Evolutionary conservation across 2,797 vertebrate species (phyloP), one percentile per base, ranked within the genome.

Genomic region (Microhierax caerulescens): DNA sequence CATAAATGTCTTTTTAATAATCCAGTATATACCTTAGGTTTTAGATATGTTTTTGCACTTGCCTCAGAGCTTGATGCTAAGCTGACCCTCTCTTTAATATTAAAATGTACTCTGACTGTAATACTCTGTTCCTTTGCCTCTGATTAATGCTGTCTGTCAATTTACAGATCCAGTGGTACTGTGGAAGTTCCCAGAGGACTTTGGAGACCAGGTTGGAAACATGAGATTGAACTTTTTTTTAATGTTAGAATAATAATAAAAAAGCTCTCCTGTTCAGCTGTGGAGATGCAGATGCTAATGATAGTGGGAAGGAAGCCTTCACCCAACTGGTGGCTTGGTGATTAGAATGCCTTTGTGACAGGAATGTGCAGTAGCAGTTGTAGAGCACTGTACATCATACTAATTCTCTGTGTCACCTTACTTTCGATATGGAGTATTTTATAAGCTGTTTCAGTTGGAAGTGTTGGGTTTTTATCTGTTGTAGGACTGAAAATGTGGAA

Each of bases 101-200:
- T 99, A 98, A 99, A 98, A 99, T 99, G 98, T 98, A 97, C 98
- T 98, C 98, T 98, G 98, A 98, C 98, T 98, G 97, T 98, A 98
- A 98, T 98, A 98, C 98, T 98, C 97, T 98, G 97, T 98, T 98
- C 98, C 97, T 98, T 98, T 98, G 98, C 98, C 98, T 98, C 98
- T 99, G 98, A 99, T 99, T 99, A 99, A 99, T 99, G 98, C 98
- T 98, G 97, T 99, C 98, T 99, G 98, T 99, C 98, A 98, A 99
- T 99, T 99, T 99, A 98, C 99, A 99, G 99, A 99, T 99, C 99
- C 99, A 96, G 98, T 98, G 98, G 98, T 99, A 98, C 98, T 99
- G 98, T 99, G 99, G 99, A 99, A 99, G 98, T 99, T 99, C 99
- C 99, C 99, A 95, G 99, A 99, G 99, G 99, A 99, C 98, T 99